Percentiles rank a stretch among this genome's conserved stretches.
Conservation (phyloP, 2,888 invertebrate genomes). For the Sarcophaga variegata region DNA sequence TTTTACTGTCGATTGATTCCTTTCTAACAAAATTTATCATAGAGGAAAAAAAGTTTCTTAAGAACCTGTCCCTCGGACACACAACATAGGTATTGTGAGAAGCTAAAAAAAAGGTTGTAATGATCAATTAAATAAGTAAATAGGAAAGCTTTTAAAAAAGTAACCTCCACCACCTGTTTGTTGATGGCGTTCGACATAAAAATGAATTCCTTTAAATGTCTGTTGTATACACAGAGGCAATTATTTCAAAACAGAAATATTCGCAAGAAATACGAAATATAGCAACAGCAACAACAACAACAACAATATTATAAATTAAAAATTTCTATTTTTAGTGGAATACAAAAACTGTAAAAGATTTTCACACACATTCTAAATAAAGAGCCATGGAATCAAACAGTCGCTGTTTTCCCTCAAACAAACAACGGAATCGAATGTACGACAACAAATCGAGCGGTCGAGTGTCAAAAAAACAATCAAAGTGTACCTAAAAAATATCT, state of each 20-base stretch:
- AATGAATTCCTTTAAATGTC: background rate
- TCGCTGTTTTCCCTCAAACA: slow-evolving; percentile 38
- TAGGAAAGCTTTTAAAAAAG: no score
- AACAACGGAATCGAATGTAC: slow-evolving; percentile 14
- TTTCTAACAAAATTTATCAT: no score
- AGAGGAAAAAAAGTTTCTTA: no score
- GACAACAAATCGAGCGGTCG: slow-evolving; percentile 5
- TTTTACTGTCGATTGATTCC: no score
- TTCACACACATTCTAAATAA: slow-evolving; percentile 54
- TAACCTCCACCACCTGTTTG: no score
- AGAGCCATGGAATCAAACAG: slow-evolving; percentile 41
- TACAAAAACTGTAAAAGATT: slow-evolving; percentile 42
- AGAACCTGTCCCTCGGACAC: no score
- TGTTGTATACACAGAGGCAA: slow-evolving; percentile 10
- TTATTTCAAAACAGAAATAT: slow-evolving; percentile 17
- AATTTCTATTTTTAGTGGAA: slow-evolving; percentile 60
- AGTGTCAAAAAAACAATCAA: background rate
- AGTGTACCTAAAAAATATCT: background rate
- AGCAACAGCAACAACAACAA: background rate
- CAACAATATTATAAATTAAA: slow-evolving; percentile 41
- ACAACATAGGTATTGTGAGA: no score
- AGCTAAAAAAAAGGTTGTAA: no score
- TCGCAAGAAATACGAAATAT: background rate
- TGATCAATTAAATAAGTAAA: no score
- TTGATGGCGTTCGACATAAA: background rate